Evolutionary conservation across 2,113 vertebrate genomes (phyloP), one percentile per base, ranked within the genome.

Genomic region (Ailuropoda melanoleuca): DNA sequence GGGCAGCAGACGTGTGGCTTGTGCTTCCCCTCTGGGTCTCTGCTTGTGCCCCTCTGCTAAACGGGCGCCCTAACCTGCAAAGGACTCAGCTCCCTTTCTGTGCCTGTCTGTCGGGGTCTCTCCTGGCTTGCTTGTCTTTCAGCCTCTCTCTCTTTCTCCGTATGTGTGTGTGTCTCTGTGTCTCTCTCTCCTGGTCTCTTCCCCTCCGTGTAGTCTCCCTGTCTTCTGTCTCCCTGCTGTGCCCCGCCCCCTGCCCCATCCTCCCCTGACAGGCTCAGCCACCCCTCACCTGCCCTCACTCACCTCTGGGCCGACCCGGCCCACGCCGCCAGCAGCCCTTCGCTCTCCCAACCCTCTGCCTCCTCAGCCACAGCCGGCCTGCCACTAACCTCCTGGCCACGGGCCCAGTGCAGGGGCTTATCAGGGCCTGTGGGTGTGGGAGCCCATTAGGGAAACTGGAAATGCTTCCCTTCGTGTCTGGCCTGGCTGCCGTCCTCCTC

Each of bases 161-260:
- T 34, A 17, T 21, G 17, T n/a, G 31, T 12, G 31, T 43, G 62
- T 2, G 0, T 2, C n/a, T 8, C 66, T 37, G 3, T 39, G 13
- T 34, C 58, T 34, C 26, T 18, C n/a, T 11, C 31, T 21, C 11
- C 43, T 43, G 48, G 13, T 29, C 55, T 48, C 23, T 23, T 24
- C 6, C 31, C 14, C 62, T 64, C 62, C 6, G 29, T 34, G 6
- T 34, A 31, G 26, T 62, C 60, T 62, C 60, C 26, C 60, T 31
- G 29, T 26, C 14, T n/a, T 18, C 5, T 17, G 18, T 72, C 39
- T 43, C 18, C 58, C 13, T 23, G 53, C 26, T 2, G n/a, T n/a
- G n/a, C n/a, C 18, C 14, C 2, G 1, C 1, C 11, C 2, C 10
- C 17, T 0, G 6, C n/a, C 37, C n/a, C 2, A 2, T 1, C 56